Base-by-base conservation (phyloP, 2,888 invertebrate genomes). In the Neuroscelio doddi region DNA sequence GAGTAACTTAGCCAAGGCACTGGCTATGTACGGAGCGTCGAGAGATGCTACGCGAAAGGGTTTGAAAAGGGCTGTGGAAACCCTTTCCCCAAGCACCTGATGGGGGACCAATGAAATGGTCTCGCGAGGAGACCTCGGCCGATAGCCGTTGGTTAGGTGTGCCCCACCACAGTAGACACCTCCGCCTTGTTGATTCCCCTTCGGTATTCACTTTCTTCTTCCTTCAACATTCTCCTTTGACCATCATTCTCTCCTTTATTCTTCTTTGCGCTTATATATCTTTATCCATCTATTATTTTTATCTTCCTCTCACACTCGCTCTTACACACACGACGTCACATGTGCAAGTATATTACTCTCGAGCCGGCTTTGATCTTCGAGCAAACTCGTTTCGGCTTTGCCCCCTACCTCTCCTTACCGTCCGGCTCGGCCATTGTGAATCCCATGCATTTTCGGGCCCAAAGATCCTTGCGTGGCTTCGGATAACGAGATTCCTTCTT, bases 91-190 rank as follows among this genome's bases (percentile, higher is more conserved):
- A 47, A 12, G 26, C 27, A 49, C 69, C 74, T 73, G 74, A 78
- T 76, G 46, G 77, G 77, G 77, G 77, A 71, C 81, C 80, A 80
- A 80, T 77, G 76, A 77, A 71, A 75, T 69, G 75, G 66, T 75
- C 72, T 74, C 75, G 76, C 74, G 71, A 66, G 76, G 76, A 75
- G 76, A 72, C 73, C 72, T 73, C 72, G 64, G 73, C 69, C 72
- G 72, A 73, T 78, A 77, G 77, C 77, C 75, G 80, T 80, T 82
- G 81, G 79, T 79, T 76, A 78, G 75, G 76, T 78, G 79, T 68
- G 65, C 72, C 79, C 79, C 80, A 77, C 79, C 77, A 16, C 32
- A 24, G 30, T 34, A 29, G 24, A 26, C 21, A 42, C 47, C 30
- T 45, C 53, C 41, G 46, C 29, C 14, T 32, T 21, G 21, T 32